phyloP scores from a whole-genome alignment of 2,113 vertebrate genomes.

The Rhagologus leucostigma region DNA sequence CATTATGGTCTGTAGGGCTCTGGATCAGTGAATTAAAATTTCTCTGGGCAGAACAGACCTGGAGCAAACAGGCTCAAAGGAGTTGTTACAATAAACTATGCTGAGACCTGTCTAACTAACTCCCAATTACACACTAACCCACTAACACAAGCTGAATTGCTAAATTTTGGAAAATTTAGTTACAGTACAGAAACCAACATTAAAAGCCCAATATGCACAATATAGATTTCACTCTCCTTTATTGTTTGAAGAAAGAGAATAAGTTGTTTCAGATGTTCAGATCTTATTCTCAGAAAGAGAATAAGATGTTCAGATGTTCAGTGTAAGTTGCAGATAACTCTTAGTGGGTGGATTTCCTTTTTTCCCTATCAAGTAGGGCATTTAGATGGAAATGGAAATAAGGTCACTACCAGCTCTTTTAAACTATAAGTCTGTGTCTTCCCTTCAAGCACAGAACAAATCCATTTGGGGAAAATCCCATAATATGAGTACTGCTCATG shows the following conservation, averaged over 20 bases:
- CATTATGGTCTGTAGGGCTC: neutral
- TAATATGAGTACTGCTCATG: neutral
- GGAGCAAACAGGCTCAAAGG: neutral
- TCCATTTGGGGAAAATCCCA: neutral
- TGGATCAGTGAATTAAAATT: constrained; percentile 10
- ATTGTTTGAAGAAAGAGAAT: neutral
- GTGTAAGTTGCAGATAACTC: neutral
- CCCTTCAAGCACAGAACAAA: neutral
- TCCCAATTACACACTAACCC: neutral
- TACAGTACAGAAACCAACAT: neutral
- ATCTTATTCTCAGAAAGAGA: too few relatives aligned
- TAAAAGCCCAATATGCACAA: neutral
- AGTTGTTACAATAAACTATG: neutral
- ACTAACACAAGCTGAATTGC: neutral
- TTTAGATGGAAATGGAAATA: neutral
- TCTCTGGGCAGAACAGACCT: neutral
- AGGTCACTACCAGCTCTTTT: neutral
- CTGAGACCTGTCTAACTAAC: neutral
- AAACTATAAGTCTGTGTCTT: neutral
- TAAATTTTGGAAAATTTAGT: constrained; percentile 25
- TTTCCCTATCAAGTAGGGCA: neutral
- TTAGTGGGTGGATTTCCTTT: neutral
- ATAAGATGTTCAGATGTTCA: too few relatives aligned
- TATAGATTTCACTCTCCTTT: neutral
- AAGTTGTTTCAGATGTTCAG: neutral